Conservation (phyloP, 1,140 invertebrate species). For the Laodelphax striatellus region DNA sequence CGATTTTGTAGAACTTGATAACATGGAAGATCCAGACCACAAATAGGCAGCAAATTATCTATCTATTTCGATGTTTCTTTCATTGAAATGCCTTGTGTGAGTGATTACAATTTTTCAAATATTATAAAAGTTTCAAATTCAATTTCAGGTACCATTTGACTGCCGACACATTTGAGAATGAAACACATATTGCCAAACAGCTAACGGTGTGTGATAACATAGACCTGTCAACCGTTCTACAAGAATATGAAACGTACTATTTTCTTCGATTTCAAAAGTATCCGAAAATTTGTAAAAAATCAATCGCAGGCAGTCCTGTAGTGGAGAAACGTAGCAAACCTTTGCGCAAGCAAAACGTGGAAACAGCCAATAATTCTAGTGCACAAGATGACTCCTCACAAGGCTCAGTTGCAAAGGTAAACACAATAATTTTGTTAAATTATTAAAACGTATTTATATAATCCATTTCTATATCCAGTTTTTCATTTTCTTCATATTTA, state of each 20-base stretch:
- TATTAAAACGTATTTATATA: too few species aligned
- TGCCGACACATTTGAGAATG: conserved; percentile 37
- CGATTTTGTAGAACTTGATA: too few species aligned
- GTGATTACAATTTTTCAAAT: neutral
- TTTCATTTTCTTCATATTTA: too few species aligned
- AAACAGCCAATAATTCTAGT: too few species aligned
- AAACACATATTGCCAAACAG: conserved; percentile 55
- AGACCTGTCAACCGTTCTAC: conserved; percentile 72
- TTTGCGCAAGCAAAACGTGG: too few species aligned
- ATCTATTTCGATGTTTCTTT: neutral
- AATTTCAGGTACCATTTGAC: conserved; percentile 14
- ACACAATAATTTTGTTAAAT: too few species aligned
- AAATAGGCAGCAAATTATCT: too few species aligned
- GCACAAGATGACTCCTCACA: too few species aligned
- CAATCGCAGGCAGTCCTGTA: neutral
- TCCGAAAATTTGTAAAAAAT: conserved; percentile 60
- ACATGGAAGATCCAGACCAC: too few species aligned
- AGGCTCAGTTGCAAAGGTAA: too few species aligned
- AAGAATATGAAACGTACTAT: conserved; percentile 83
- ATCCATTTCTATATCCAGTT: too few species aligned
- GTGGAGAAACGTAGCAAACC: too few species aligned
- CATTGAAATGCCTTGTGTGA: neutral
- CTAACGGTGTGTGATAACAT: conserved; percentile 83
- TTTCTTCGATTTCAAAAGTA: conserved; percentile 73
- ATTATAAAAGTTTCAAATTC: conserved; percentile 1